Conservation (phyloP, 2,113 vertebrate species). For the Murina feae region DNA sequence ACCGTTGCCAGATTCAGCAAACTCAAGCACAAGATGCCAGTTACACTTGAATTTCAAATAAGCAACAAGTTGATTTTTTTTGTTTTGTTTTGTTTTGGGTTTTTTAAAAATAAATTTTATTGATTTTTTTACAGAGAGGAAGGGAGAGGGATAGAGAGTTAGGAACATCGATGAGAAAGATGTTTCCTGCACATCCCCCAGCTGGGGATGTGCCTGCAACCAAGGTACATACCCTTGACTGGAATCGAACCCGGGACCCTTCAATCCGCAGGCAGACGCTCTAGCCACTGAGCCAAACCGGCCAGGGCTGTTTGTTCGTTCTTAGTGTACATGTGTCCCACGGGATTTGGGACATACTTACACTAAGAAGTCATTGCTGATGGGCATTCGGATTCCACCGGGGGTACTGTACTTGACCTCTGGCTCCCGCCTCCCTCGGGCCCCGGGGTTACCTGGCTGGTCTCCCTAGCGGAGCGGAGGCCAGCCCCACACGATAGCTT, state of each 20-base stretch:
- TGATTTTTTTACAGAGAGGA: too few species aligned
- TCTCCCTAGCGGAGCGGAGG: neutral
- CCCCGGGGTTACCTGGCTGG: neutral
- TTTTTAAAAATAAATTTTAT: too few species aligned
- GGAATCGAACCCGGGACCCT: too few species aligned
- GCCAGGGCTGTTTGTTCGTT: too few species aligned
- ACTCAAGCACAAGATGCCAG: neutral
- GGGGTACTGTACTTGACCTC: too few species aligned
- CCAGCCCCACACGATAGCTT: rapidly evolving
- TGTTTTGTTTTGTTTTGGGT: neutral
- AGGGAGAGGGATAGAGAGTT: too few species aligned
- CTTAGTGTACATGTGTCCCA: neutral
- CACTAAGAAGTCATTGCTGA: neutral
- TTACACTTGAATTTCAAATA: neutral
- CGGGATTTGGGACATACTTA: neutral
- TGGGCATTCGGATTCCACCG: neutral
- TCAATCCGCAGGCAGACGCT: too few species aligned
- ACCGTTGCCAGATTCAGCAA: neutral
- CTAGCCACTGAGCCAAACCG: too few species aligned
- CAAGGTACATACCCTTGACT: too few species aligned
- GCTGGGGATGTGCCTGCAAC: too few species aligned
- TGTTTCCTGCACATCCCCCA: too few species aligned
- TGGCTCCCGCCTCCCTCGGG: neutral
- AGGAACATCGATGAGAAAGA: too few species aligned
- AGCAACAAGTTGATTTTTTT: neutral